phyloP scores from a whole-genome alignment of 2,888 invertebrate genomes.

The Ypsolopha sequella region DNA sequence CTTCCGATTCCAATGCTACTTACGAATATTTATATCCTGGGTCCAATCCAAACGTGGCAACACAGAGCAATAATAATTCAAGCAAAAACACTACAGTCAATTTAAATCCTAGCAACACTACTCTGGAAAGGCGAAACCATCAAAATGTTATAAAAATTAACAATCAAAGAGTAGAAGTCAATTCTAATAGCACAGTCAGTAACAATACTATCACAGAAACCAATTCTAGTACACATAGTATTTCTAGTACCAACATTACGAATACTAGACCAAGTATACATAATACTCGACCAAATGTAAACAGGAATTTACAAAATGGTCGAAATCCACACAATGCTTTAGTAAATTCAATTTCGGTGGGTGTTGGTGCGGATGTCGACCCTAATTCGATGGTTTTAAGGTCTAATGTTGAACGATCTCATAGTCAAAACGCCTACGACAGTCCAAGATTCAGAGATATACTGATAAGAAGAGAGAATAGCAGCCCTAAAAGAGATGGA shows the following conservation, averaged over 20 bases:
- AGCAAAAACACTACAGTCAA: not conserved
- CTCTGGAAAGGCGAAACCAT: too few species aligned
- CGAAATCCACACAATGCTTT: not conserved
- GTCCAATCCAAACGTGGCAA: slow-evolving; percentile 18
- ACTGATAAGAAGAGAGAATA: slow-evolving; percentile 27
- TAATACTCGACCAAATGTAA: too few species aligned
- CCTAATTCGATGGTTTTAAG: slow-evolving; percentile 20
- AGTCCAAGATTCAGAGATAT: slow-evolving; percentile 26
- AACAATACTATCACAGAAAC: too few species aligned
- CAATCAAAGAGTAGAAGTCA: not conserved
- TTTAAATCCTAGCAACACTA: too few species aligned
- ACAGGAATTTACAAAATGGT: too few species aligned
- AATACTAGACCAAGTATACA: too few species aligned
- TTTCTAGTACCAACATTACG: too few species aligned
- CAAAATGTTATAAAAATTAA: not conserved
- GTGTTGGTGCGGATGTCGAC: slow-evolving; percentile 14
- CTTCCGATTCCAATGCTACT: slow-evolving; percentile 10
- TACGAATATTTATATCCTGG: slow-evolving; percentile 50
- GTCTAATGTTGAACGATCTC: slow-evolving; percentile 40
- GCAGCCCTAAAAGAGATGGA: slow-evolving; percentile 37
- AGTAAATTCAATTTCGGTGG: not conserved
- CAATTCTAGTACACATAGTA: too few species aligned
- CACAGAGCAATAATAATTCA: not conserved
- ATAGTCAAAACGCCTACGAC: slow-evolving; percentile 51
- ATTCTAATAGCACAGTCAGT: not conserved